phyloP scores from a whole-genome alignment of 64 coral and sea anemone genomes.

The Porites lutea region DNA sequence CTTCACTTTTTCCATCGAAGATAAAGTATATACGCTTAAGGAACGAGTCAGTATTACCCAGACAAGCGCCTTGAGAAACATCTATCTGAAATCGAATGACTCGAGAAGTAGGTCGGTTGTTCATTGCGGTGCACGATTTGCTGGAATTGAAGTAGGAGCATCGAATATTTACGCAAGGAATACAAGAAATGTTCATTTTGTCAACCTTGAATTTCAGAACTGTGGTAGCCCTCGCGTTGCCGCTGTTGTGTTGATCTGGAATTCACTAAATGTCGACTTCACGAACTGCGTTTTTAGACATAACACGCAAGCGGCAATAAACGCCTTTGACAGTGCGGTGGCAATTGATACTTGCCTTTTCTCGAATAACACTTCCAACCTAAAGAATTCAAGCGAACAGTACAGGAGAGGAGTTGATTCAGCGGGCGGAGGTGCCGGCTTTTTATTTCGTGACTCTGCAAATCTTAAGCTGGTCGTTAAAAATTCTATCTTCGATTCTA shows the following conservation, averaged over 20 bases:
- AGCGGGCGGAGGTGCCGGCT: conserved; percentile 47
- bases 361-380: conserved; percentile 79
- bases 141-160: conserved; percentile 52
- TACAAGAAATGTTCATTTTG: conserved; percentile 72
- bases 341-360: conserved; percentile 64
- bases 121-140: neutral
- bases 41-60: conserved; percentile 12
- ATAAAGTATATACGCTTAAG: conserved; percentile 16
- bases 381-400: neutral
- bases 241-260: conserved; percentile 70
- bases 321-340: conserved; percentile 78
- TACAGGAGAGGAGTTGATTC: conserved; percentile 42
- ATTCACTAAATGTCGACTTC: conserved; percentile 55
- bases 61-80: neutral
- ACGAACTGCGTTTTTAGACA: conserved; percentile 62
- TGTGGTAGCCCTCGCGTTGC: conserved; percentile 81
- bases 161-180: neutral
- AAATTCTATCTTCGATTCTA: conserved; percentile 55
- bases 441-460: conserved; percentile 35
- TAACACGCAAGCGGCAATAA: conserved; percentile 76
- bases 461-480: conserved; percentile 52
- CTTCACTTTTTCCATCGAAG: conserved; percentile 47
- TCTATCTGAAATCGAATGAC: conserved; percentile 18
- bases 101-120: neutral
- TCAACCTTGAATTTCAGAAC: conserved; percentile 54